Evolutionary conservation across 23 tunicate genomes (phyloP).

Genomic region (Ciona savignyi): DNA sequence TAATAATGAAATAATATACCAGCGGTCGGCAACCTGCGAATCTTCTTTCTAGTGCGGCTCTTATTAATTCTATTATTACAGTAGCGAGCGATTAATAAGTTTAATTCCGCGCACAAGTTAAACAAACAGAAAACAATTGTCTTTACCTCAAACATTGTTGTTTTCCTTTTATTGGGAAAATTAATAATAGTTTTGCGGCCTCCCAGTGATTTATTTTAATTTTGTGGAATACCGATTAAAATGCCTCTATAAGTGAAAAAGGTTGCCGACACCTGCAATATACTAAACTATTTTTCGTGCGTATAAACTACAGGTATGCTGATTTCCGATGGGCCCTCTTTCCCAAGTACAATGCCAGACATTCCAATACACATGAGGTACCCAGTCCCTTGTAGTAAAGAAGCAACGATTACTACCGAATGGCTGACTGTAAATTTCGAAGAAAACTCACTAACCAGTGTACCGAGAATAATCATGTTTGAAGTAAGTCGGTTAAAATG

Average conservation of each 20-base stretch:
- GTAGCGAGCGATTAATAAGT: too few relatives aligned
- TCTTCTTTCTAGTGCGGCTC: too few relatives aligned
- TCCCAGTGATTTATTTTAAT: background rate
- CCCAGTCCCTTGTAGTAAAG: constrained; percentile 89
- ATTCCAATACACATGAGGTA: constrained; percentile 24
- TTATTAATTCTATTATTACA: too few relatives aligned
- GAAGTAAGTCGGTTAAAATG: constrained; percentile 51
- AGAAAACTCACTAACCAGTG: constrained; percentile 65
- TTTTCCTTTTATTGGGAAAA: too few relatives aligned
- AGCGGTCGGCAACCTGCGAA: too few relatives aligned
- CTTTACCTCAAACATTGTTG: too few relatives aligned
- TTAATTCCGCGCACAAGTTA: too few relatives aligned
- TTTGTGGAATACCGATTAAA: too few relatives aligned
- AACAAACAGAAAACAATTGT: background rate
- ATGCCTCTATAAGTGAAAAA: too few relatives aligned
- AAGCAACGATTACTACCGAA: constrained; percentile 50
- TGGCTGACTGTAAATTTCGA: constrained; percentile 84
- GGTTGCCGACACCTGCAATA: too few relatives aligned
- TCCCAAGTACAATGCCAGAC: constrained; percentile 1
- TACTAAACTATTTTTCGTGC: background rate
- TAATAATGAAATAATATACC: too few relatives aligned
- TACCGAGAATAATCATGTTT: constrained; percentile 81
- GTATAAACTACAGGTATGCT: constrained; percentile 27
- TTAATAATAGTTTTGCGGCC: background rate
- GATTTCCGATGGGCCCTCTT: constrained; percentile 48